Evolutionary conservation across 2,113 vertebrate genomes (phyloP), one percentile per base, ranked within the genome.

Genomic region (Thunnus maccoyii): DNA sequence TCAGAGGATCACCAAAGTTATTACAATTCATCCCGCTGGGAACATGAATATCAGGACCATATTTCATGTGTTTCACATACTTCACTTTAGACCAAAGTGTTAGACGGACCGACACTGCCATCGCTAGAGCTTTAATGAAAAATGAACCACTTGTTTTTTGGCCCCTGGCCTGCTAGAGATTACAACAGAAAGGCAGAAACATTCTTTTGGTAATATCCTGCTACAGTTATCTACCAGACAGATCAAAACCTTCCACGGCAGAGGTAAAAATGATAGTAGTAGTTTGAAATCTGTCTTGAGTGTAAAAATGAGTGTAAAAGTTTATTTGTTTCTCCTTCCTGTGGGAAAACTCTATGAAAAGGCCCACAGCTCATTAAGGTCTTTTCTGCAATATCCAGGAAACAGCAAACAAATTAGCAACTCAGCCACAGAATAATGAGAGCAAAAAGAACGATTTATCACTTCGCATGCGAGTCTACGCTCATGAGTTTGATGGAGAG

Each of bases 401-500:
- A 82, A 41, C 75, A 44, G 70, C 52, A 76, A 86, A 84, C 77
- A 79, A 78, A 86, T 86, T 65, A 77, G 50, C 78, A 64, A 15
- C 74, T 66, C 22, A 16, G 56, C 50, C 44, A 0, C 65, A 72
- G 65, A 76, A 70, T 84, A 82, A 85, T 27, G 52, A 76, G 62
- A 84, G 18, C 12, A 57, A 65, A 22, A 76, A 48, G 66, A 50
- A 78, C 48, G 12, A 22, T 73, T 54, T 3, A 68, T 76, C 14
- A 69, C 55, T 82, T 72, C 27, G 12, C 41, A 80, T 52, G 25
- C 55, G 17, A 9, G 61, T 11, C 32, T 2, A 0, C 3, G 48
- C 51, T 58, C 13, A 2, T 8, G 57, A 51, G 47, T 22, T 17
- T 72, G 56, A 72, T 14, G 52, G 54, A 36, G 57, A 13, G 76